phyloP scores from a whole-genome alignment of 2,113 vertebrate genomes.

The Dicrurus megarhynchus region DNA sequence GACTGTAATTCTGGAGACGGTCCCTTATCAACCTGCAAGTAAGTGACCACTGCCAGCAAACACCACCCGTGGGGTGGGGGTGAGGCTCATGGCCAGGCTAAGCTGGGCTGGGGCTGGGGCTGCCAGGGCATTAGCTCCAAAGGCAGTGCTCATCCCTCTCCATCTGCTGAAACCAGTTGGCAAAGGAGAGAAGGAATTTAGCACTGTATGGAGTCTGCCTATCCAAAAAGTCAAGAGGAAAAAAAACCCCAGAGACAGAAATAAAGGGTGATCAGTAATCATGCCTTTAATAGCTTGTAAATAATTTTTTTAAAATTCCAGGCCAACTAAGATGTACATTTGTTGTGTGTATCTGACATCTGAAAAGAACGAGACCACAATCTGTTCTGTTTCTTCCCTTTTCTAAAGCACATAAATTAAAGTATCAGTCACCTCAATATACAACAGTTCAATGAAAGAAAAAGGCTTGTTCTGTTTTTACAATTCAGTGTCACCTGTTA shows the following conservation, averaged over 20 bases:
- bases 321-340: slow-evolving; percentile 51
- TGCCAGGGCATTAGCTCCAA: not conserved
- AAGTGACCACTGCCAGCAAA: not conserved
- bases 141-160: not conserved
- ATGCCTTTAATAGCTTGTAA: slow-evolving; percentile 63
- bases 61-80: fast-evolving
- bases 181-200: not conserved
- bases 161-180: not conserved
- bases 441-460: not conserved
- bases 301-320: not conserved
- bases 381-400: slow-evolving; percentile 21
- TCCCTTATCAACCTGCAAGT: fast-evolving
- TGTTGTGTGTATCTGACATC: slow-evolving; percentile 36
- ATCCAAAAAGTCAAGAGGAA: not conserved
- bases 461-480: not conserved
- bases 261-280: slow-evolving; percentile 29
- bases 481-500: slow-evolving; percentile 4
- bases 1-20: fast-evolving
- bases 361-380: slow-evolving; percentile 18
- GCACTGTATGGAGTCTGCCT: not conserved
- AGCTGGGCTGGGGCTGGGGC: not conserved
- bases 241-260: not conserved
- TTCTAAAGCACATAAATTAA: slow-evolving; percentile 55
- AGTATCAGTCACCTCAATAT: not conserved
- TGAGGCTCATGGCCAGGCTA: not conserved